Base-by-base conservation (phyloP, 2,797 vertebrate genomes). In the Sebastes ruberrimus region DNA sequence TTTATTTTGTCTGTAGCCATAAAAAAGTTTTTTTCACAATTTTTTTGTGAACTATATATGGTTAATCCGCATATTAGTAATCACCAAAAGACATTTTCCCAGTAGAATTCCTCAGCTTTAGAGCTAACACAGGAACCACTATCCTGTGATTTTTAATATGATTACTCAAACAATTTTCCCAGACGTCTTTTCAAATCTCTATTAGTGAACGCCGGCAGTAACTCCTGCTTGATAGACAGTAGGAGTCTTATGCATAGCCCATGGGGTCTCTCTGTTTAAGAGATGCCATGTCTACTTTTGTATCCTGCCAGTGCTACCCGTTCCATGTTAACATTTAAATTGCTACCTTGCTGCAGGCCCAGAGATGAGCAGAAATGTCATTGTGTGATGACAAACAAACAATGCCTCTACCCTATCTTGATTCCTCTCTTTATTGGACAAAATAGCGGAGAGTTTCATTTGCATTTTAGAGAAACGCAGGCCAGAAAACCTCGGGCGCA, bases 321-420 rank as follows among this genome's bases (percentile, higher is more conserved):
- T 78, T 85, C 81, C 83, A 80, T 71, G 87, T 86, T 93, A 94
- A 93, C 92, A 90, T 94, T 94, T 94, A 87, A 91, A 89, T 89
- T 82, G 74, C 73, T 85, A 18, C 65, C 67, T 57, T 4, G 87
- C 91, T 67, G 70, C 69, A 70, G 92, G 90, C 86, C 49, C 53
- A 23, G 79, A 75, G 81, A 92, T 78, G 86, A 92, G 86, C 87
- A 85, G 79, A 89, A 93, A 93, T 93, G 91, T 88, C 93, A 93
- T 14, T 22, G 80, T 89, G 76, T 66, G 89, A 89, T 87, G 83
- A 90, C 86, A 89, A 90, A 89, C 86, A 88, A 91, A 89, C 82
- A 88, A 85, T 73, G 71, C 78, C 82, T 90, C 76, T 14, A 33
- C 81, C 62, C 59, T 63, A 62, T 88, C 59, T 65, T 25, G 56